Evolutionary conservation across 2,888 invertebrate species (phyloP), one percentile per base, ranked within the genome.

Genomic region (Drosophila leonis): DNA sequence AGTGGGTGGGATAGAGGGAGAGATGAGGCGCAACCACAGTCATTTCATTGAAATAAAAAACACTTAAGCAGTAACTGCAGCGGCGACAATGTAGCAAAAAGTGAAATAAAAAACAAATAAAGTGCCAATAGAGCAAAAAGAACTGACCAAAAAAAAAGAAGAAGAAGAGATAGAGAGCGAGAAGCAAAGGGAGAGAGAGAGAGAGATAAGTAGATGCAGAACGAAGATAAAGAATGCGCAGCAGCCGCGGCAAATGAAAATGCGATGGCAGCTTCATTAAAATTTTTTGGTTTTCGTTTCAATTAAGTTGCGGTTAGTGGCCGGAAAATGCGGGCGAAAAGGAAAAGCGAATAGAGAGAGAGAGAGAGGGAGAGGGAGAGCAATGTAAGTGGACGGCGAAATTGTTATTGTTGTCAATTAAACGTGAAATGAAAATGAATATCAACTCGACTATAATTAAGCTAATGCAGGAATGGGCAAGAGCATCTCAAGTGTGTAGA

Each of bases 251-350:
- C 56, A 70, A 82, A 75, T 82, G 80, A 64, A 75, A 83, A 78
- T 76, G 63, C 65, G 63, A 55, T 41, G 55, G 71, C 77, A 59
- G 86, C 81, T 85, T 88, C 86, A 83, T 88, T 83, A 88, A 85
- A 73, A 80, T 75, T 85, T 70, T 70, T 68, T 72, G 86, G 78
- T 86, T 80, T 83, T 78, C 88, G 80, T 83, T 83, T 85, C 88
- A 83, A 83, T 83, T 88, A 83, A 85, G 78, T 83, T 85, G 88
- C 88, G 88, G 83, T 73, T 83, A 59, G 66, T 85, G 78, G 78
- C 75, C 78, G 76, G 77, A 75, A 88, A 88, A 72, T 82, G 82
- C 73, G 71, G 78, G 78, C 63, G 77, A 15, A 15, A 20, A 18
- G 24, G 37, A 33, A 33, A 35, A 46, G 10, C n/a, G 1, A n/a